phyloP scores from a whole-genome alignment of 2,113 vertebrate genomes.

The Mus musculus region DNA sequence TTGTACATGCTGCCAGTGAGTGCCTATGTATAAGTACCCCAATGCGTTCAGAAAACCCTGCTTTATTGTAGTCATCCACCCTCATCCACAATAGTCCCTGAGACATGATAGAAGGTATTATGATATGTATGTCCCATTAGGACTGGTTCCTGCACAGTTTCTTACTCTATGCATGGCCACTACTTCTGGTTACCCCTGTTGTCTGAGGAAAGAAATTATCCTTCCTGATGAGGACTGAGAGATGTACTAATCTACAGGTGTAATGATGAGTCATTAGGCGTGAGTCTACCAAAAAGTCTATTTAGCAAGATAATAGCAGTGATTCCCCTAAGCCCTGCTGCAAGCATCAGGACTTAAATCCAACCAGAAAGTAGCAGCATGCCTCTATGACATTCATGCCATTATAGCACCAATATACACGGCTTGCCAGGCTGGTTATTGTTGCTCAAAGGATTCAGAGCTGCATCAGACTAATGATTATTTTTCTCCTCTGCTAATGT shows the following conservation, averaged over 20 bases:
- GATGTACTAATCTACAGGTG: neutral
- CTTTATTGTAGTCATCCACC: neutral
- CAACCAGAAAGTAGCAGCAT: neutral
- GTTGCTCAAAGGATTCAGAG: neutral
- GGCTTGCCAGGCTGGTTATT: neutral
- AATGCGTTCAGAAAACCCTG: neutral
- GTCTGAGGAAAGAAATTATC: neutral
- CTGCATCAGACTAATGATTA: neutral
- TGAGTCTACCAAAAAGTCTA: neutral
- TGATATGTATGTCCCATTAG: neutral
- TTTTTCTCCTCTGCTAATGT: neutral
- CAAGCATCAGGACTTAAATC: neutral
- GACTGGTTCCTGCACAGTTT: neutral
- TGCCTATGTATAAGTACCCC: neutral
- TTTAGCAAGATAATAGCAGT: neutral
- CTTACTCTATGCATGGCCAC: neutral
- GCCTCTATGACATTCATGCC: neutral
- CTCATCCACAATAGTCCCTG: neutral
- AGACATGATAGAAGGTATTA: neutral
- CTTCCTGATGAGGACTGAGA: neutral
- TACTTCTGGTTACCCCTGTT: neutral
- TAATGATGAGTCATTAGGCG: neutral
- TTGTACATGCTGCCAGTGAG: neutral
- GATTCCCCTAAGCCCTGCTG: neutral
- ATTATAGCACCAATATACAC: neutral